Evolutionary conservation across 2,113 vertebrate genomes (phyloP).

Genomic region (Odontophorus gujanensis): DNA sequence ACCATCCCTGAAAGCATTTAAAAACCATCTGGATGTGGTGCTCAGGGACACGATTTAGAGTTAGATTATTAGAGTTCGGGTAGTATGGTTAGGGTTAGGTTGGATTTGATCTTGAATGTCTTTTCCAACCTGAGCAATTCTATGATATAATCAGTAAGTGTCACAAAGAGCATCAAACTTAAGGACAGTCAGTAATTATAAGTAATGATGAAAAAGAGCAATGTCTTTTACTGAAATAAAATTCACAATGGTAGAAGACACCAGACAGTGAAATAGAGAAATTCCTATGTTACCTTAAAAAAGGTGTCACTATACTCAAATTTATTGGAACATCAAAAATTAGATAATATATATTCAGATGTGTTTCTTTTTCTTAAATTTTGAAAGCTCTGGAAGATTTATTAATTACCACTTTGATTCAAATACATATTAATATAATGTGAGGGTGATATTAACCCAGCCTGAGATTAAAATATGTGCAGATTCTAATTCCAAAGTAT

Average conservation of each 20-base stretch:
- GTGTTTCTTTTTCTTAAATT: background rate
- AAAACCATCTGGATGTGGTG: too few species aligned
- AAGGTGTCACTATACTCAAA: background rate
- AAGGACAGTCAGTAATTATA: conserved; percentile 10
- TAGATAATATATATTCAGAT: background rate
- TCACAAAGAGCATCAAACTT: background rate
- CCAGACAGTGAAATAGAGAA: background rate
- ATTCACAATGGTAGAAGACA: background rate
- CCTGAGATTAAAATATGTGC: background rate
- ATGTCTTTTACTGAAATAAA: background rate
- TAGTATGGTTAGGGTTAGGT: too few species aligned
- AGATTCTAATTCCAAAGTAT: background rate
- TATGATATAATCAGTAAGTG: background rate
- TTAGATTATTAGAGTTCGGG: too few species aligned
- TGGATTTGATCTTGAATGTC: too few species aligned
- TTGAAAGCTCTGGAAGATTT: background rate
- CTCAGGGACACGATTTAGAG: too few species aligned
- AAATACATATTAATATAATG: background rate
- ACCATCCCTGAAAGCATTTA: too few species aligned
- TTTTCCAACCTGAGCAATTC: too few species aligned
- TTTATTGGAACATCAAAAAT: background rate
- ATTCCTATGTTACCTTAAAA: conserved; percentile 23
- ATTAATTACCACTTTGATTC: background rate
- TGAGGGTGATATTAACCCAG: background rate
- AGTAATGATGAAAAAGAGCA: background rate